Evolutionary conservation across 2,113 vertebrate genomes (phyloP).

Genomic region (Cavia aperea): DNA sequence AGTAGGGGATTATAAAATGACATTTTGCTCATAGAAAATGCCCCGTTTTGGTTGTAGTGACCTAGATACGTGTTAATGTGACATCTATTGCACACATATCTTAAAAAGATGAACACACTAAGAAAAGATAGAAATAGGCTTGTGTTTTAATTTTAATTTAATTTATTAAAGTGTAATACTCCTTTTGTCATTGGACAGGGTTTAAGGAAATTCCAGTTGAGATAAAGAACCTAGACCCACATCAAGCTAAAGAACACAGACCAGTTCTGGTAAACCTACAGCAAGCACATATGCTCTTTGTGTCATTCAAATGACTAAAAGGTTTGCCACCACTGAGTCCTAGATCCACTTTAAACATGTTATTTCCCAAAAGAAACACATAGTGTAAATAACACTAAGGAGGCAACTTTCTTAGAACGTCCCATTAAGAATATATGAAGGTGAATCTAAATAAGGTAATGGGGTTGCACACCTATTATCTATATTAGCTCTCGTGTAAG

Average conservation of each 20-base stretch:
- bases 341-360: neutral
- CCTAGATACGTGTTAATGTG: constrained; percentile 40
- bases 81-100: neutral
- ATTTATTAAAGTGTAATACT: neutral
- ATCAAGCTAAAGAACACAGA: neutral
- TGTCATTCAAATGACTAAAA: neutral
- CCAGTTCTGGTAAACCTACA: neutral
- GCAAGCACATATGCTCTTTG: neutral
- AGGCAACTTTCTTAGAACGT: neutral
- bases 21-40: constrained; percentile 49
- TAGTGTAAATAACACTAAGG: neutral
- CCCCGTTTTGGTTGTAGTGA: constrained; percentile 40
- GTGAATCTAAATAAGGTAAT: neutral
- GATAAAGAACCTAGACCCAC: neutral
- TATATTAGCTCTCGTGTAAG: neutral
- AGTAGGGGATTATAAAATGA: constrained; percentile 48
- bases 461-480: neutral
- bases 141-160: neutral
- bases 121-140: neutral
- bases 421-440: neutral
- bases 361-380: constrained; percentile 30
- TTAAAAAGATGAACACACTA: constrained; percentile 29
- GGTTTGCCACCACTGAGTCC: neutral
- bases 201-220: neutral
- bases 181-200: neutral